phyloP scores from a whole-genome alignment of 2,113 vertebrate genomes.

The Caretta caretta region DNA sequence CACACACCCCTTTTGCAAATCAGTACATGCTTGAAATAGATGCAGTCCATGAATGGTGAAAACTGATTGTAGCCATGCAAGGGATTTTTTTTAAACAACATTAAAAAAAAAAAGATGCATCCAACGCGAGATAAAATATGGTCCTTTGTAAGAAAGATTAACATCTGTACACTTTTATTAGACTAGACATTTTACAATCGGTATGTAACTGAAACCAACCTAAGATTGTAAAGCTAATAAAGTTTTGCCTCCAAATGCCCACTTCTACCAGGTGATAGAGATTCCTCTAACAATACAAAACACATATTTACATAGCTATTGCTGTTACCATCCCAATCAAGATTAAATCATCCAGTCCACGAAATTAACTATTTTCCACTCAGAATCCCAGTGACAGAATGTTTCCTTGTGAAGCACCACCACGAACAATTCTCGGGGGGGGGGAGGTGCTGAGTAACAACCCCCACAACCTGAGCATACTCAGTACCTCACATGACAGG shows the following conservation, averaged over 20 bases:
- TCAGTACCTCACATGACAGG: neutral
- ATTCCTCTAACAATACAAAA: neutral
- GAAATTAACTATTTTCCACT: neutral
- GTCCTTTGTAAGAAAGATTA: neutral
- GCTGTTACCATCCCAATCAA: neutral
- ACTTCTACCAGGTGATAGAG: rapidly evolving
- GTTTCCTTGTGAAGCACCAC: conserved; percentile 29
- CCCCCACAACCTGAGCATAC: neutral
- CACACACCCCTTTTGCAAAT: neutral
- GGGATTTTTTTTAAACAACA: neutral
- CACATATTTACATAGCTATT: neutral
- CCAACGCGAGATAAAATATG: neutral
- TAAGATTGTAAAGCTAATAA: neutral
- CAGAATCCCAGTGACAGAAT: neutral
- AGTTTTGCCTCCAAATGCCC: neutral
- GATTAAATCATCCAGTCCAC: neutral
- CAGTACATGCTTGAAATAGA: neutral
- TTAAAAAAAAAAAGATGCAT: neutral
- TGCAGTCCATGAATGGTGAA: neutral
- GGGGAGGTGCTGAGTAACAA: rapidly evolving
- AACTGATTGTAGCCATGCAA: neutral
- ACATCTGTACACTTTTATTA: neutral
- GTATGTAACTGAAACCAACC: neutral
- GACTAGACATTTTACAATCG: neutral
- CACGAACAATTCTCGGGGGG: neutral